Evolutionary conservation across 2,797 vertebrate genomes (phyloP), one percentile per base, ranked within the genome.

Genomic region (Leucoraja ocellata): DNA sequence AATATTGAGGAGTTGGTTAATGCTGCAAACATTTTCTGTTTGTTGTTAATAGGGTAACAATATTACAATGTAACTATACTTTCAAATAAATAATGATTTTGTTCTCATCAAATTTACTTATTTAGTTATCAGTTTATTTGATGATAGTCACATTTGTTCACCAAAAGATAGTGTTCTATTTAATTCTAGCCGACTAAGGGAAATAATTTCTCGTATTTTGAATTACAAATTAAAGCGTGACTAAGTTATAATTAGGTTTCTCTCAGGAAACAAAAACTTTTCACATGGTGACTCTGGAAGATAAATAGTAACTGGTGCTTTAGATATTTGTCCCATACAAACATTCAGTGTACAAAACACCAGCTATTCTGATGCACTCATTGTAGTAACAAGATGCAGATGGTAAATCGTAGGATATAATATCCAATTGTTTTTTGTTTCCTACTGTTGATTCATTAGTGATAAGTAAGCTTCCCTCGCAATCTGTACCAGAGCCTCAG

Each of bases 111-210:
- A 63, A 32, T 86, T n/a, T 86, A 36, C 16, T 23, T 0, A 25
- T 88, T 65, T 28, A 88, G 74, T 91, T 91, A 46, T 23, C 39
- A 63, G 63, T 39, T 73, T 91, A 46, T 86, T 88, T 88, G 84
- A 36, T 25, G 36, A 68, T 18, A 92, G 90, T 92, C 90, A 92
- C 68, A 76, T 76, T 92, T 36, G 1, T 74, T 46, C 25, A 23
- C 65, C n/a, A 73, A 74, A 46, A 16, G 39, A 14, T 39, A 91
- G 71, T 92, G 90, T 92, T 92, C 90, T 73, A 92, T 76, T 92
- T 92, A 92, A 74, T 76, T 54, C 46, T 23, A 91, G 88, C 39
- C 14, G 76, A 54, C 11, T 4, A 92, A 25, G 54, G 0, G 28
- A 32, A 73, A 65, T 14, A 86, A 28, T 6, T 61, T 54, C 28